phyloP scores from a whole-genome alignment of 2,113 vertebrate species.

The human (Homo sapiens) region GRCh38 chr6:90689001-90689500 shows the following conservation, averaged over 20 bases:
- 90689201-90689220: not conserved
- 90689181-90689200: slow-evolving; percentile 12
- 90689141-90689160: slow-evolving; percentile 7
- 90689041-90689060: slow-evolving; percentile 19
- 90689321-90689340: not conserved
- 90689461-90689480: not conserved
- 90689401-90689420: not conserved
- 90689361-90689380: not conserved
- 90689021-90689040: slow-evolving; percentile 11
- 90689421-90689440: not conserved
- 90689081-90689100: slow-evolving; percentile 11
- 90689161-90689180: slow-evolving; percentile 16
- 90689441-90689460: not conserved
- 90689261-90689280: not conserved
- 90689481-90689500: not conserved
- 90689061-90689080: not conserved
- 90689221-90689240: not conserved
- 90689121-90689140: not conserved
- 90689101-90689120: not conserved
- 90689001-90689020: not conserved
- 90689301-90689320: not conserved
- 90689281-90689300: not conserved
- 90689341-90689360: not conserved
- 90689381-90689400: not conserved
- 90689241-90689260: not conserved